A percentile compares a stretch with the other conserved stretches of the same genome.
phyloP scores from a whole-genome alignment of 2,888 invertebrate species.

The Petrolisthes cinctipes region DNA sequence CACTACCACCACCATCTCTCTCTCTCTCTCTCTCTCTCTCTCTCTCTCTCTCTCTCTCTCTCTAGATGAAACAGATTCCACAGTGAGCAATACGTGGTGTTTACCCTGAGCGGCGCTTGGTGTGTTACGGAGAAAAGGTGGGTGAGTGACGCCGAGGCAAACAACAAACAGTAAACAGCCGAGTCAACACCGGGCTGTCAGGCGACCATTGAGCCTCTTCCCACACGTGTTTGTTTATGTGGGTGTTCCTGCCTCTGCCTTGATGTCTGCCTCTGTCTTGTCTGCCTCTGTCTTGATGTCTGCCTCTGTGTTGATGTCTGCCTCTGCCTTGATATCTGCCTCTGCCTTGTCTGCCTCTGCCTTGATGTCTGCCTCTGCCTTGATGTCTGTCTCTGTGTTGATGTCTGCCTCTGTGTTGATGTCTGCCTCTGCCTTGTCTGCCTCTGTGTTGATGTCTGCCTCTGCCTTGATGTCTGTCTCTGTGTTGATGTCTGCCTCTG shows the following conservation, averaged over 20 bases:
- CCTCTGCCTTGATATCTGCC: too few species aligned
- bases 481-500: too few species aligned
- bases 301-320: neutral
- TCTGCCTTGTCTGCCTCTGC: neutral
- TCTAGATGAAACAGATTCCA: slow-evolving; percentile 27
- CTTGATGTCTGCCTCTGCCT: neutral
- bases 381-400: neutral
- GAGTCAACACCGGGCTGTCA: slow-evolving; percentile 18
- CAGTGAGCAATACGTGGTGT: slow-evolving; percentile 35
- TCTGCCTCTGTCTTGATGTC: neutral
- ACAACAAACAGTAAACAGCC: too few species aligned
- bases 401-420: neutral
- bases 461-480: too few species aligned
- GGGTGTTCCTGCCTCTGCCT: slow-evolving; percentile 1
- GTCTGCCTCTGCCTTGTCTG: neutral
- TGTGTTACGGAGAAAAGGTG: too few species aligned
- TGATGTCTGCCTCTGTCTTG: neutral
- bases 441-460: too few species aligned
- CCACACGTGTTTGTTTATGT: slow-evolving; percentile 32
- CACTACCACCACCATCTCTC: too few species aligned
- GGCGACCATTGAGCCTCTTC: slow-evolving; percentile 18
- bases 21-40: too few species aligned
- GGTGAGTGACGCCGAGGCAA: slow-evolving; percentile 11
- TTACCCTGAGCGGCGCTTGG: slow-evolving; percentile 28
- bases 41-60: too few species aligned